Evolutionary conservation across 2,797 vertebrate genomes (phyloP), one percentile per base, ranked within the genome.

Genomic region (Mycteria americana): DNA sequence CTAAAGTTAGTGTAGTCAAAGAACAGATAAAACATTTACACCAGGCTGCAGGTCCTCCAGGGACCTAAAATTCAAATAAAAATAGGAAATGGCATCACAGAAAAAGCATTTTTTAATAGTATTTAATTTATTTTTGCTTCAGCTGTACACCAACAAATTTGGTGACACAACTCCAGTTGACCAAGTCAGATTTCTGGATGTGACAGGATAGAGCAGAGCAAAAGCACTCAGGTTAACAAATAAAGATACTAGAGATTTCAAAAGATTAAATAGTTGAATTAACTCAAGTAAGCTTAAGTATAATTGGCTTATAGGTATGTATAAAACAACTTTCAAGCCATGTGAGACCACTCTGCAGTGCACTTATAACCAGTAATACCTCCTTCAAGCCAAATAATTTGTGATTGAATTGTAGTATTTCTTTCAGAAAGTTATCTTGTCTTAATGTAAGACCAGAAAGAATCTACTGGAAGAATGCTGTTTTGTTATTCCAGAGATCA

Each of bases 91-190:
- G 3, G 1, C 28, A 88, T 64, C 18, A 53, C 28, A 83, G 37
- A 46, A 81, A 74, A 70, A 48, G 0, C 0, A 22, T 2, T 43
- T 53, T 41, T 70, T 72, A 2, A 4, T 1, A 45, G 2, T 13
- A 68, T 60, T 54, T 15, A 39, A 62, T 45, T 70, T 39, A 45
- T 65, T 62, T 74, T 94, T 91, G 10, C 18, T 89, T 70, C 14
- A 64, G 12, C 9, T 72, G 9, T 72, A 65, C 6, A 54, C 2
- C 31, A 87, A 27, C 0, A 1, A 43, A 77, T 59, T 48, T 59
- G 18, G 14, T 59, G 21, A 51, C 27, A 53, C 6, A 75, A 22
- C 1, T 59, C 27, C 18, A 50, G 5, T 13, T 56, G 43, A 72
- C 39, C 6, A 65, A n/a, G 12, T n/a, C n/a, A 69, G 13, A 65